Base-by-base conservation (phyloP, 1,140 invertebrate species). In the Anoplolepis gracilipes region DNA sequence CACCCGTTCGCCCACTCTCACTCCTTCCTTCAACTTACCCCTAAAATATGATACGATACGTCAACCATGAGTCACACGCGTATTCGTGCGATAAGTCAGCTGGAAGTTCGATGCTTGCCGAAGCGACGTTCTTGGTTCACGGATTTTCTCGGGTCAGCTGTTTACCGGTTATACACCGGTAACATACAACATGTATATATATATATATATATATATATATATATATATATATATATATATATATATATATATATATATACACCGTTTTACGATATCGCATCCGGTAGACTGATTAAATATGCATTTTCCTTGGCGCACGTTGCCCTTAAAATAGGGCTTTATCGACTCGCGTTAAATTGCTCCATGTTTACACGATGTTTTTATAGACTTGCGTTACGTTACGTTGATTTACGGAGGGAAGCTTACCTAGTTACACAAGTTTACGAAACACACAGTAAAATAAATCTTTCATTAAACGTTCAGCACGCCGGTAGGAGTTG, bases 1-100 rank as follows among this genome's bases (percentile, higher is more conserved):
- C 22, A 55, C 70, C 72, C 79, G 8, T 42, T 64, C 30, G 11
- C 4, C 28, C 16, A n/a, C n/a, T 13, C 69, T 33, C 61, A 25
- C 42, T 59, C 13, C 33, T 46, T 0, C 33, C 49, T 22, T 11
- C 5, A 49, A 72, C 11, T 25, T 22, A 30, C 49, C 62, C 65
- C 78, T 72, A 70, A 57, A 33, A 77, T 62, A 42, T 36, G 78
- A 42, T 36, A 22, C 61, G 59, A 64, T 70, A 79, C 36, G 36
- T 39, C 49, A 30, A 82, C 76, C 85, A 82, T 88, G 88, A 89
- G 84, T 89, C 88, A 86, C 82, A 76, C 64, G 72, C 82, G 82
- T 65, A 30, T 30, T 69, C 75, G 81, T 55, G 86, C 86, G 87
- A 62, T 59, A 61, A 88, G 87, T 89, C 87, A 89, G 86, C 86